Percentiles rank a stretch among this genome's conserved stretches.
Evolutionary conservation across 2,888 invertebrate species (phyloP).

Genomic region (Drosophila nr. medialis): DNA sequence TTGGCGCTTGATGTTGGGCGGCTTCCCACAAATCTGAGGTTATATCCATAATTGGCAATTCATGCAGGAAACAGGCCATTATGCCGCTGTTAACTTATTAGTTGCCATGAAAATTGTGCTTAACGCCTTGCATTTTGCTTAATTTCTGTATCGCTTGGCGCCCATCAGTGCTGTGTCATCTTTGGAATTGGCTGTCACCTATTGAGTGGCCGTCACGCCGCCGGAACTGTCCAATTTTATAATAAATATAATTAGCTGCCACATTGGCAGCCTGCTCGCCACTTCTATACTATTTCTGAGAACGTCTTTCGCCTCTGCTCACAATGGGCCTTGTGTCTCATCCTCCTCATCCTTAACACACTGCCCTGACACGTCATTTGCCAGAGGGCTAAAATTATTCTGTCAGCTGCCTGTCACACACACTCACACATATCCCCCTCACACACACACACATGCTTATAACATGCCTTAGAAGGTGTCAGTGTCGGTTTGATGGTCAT

Average conservation of each 20-base stretch:
- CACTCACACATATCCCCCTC: conserved; percentile 6
- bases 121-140: conserved; percentile 46
- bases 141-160: conserved; percentile 47
- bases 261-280: background rate
- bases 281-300: background rate
- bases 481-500: conserved; percentile 43
- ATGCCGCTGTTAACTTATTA: conserved; percentile 82
- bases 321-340: conserved; percentile 7
- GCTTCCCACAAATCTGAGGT: conserved; percentile 23
- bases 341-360: background rate
- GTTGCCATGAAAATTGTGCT: conserved; percentile 68
- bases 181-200: conserved; percentile 61
- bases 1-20: conserved; percentile 24
- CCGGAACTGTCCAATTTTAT: conserved; percentile 70
- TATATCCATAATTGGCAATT: conserved; percentile 76
- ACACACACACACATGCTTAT: background rate
- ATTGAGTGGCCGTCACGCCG: conserved; percentile 45
- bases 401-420: conserved; percentile 13
- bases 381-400: conserved; percentile 22
- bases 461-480: conserved; percentile 51
- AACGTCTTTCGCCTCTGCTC: background rate
- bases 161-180: conserved; percentile 61
- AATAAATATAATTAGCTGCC: conserved; percentile 67
- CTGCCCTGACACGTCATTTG: conserved; percentile 2
- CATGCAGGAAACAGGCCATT: conserved; percentile 83